These are phyloP conservation scores for Xylota sylvarum DNA, from an alignment of 2,888 invertebrate genomes.

Conservation along the genomic window DNA sequence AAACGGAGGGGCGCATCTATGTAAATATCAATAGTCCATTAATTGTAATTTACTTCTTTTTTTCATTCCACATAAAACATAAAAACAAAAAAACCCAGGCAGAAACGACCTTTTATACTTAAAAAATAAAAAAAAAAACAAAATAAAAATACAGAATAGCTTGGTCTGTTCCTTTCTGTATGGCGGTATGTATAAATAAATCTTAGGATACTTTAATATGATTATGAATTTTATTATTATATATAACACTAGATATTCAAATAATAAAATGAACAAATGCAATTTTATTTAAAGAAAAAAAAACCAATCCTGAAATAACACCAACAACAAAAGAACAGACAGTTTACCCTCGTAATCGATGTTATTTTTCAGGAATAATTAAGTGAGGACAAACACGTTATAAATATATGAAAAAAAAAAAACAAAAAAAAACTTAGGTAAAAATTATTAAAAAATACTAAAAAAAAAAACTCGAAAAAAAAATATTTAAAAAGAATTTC, in stretches of 20 bases:
- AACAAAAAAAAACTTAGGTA: conserved; percentile 72
- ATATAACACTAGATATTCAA: conserved; percentile 78
- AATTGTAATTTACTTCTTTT: conserved; percentile 35
- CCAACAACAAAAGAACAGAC: conserved; percentile 69
- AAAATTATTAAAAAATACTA: conserved; percentile 65
- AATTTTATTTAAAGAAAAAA: conserved; percentile 74
- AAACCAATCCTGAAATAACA: conserved; percentile 60
- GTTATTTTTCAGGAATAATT: conserved; percentile 65
- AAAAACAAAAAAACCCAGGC: conserved; percentile 40
- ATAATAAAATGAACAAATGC: conserved; percentile 69
- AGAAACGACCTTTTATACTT: conserved; percentile 67
- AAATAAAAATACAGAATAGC: conserved; percentile 73
- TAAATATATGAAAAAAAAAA: conserved; percentile 73
- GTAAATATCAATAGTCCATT: conserved; percentile 55
- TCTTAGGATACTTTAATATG: conserved; percentile 70
- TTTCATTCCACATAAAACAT: conserved; percentile 43
- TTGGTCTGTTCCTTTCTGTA: conserved; percentile 80
- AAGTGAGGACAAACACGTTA: conserved; percentile 56
- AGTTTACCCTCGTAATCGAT: conserved; percentile 65
- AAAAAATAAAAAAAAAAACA: conserved; percentile 47
- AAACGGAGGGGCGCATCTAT: conserved; percentile 35
- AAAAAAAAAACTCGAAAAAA: conserved; percentile 62
- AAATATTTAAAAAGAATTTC: conserved; percentile 78
- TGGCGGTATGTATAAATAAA: conserved; percentile 75
- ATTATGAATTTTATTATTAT: conserved; percentile 73